Evolutionary conservation across 2,113 vertebrate genomes (phyloP).

Genomic region (Himantopus leucocephalus): DNA sequence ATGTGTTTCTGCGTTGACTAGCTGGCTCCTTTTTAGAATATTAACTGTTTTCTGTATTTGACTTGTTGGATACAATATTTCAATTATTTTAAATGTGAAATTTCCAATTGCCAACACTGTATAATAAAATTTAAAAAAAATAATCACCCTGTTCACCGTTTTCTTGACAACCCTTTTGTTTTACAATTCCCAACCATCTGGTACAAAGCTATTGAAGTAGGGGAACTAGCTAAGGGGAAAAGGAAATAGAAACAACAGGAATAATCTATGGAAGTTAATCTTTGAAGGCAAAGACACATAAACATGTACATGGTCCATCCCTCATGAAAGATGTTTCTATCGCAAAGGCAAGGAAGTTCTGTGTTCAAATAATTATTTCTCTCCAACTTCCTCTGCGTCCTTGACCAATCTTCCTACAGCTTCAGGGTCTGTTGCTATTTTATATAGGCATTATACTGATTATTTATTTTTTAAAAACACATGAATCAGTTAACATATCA

Average conservation of each 20-base stretch:
- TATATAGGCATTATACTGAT: neutral
- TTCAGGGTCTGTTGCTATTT: neutral
- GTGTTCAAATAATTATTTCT: neutral
- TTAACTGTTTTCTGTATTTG: slow-evolving; percentile 84
- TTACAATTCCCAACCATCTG: neutral
- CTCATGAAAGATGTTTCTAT: neutral
- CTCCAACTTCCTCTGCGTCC: neutral
- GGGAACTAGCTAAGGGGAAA: neutral
- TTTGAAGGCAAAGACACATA: slow-evolving; percentile 6
- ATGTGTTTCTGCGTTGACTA: slow-evolving; percentile 81
- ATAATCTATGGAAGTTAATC: neutral
- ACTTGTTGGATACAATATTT: slow-evolving; percentile 85
- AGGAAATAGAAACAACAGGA: slow-evolving; percentile 7
- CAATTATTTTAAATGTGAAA: slow-evolving; percentile 71
- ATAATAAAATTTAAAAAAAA: slow-evolving; percentile 57
- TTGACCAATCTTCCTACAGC: neutral
- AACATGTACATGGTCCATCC: neutral
- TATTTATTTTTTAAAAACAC: neutral
- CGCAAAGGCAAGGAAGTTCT: slow-evolving; percentile 30
- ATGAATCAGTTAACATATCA: neutral
- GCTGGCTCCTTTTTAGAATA: slow-evolving; percentile 76
- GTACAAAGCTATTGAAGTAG: neutral
- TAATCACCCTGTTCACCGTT: neutral
- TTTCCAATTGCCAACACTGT: slow-evolving; percentile 70
- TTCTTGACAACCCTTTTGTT: slow-evolving; percentile 5